Percentiles rank a stretch among this genome's conserved stretches.
phyloP scores from a whole-genome alignment of 2,888 invertebrate species.

The Papilio protenor region DNA sequence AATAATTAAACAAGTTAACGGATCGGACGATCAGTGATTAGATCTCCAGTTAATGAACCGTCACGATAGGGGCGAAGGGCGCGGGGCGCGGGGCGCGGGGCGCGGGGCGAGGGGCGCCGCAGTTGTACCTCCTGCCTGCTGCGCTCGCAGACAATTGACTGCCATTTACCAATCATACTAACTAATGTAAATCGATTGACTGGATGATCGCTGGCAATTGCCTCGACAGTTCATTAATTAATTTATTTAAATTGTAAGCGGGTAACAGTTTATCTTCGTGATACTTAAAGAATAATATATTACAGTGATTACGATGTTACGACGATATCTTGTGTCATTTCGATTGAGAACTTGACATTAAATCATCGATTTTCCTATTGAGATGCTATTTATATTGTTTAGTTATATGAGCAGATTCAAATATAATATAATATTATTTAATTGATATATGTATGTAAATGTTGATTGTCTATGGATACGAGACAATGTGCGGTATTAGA shows the following conservation, averaged over 20 bases:
- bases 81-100: not conserved
- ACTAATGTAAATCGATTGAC: not conserved
- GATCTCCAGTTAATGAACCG: not conserved
- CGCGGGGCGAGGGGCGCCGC: not conserved
- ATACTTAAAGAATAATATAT: not conserved
- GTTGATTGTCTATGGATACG: no score
- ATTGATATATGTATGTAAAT: no score
- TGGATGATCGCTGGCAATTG: not conserved
- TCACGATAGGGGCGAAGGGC: not conserved
- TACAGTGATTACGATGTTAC: not conserved
- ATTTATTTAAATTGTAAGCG: constrained; percentile 9
- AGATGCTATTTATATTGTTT: no score
- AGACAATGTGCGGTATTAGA: no score
- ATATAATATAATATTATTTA: no score
- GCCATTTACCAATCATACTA: constrained; percentile 5
- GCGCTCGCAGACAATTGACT: not conserved
- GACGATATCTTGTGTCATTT: no score
- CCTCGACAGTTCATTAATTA: not conserved
- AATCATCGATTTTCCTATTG: no score
- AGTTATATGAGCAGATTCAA: no score
- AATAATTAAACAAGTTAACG: no score
- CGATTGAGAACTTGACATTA: no score
- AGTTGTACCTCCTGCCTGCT: not conserved
- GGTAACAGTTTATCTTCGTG: not conserved
- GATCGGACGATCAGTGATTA: not conserved